Conservation (phyloP, 2,113 vertebrate species). For the Campylomormyrus tamandua region DNA sequence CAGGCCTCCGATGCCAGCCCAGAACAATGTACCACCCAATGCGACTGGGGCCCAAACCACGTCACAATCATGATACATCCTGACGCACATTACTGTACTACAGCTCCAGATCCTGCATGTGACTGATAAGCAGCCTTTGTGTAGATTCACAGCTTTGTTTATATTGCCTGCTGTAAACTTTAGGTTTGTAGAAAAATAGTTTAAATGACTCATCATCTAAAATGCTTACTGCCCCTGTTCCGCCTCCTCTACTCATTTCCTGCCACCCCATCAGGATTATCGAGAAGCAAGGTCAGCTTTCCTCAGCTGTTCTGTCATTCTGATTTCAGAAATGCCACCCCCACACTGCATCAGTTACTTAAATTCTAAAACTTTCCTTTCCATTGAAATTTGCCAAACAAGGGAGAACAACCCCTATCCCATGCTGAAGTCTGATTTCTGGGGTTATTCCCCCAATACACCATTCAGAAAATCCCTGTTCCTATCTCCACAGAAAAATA, state of each 20-base stretch:
- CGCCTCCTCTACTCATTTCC: slow-evolving; percentile 30
- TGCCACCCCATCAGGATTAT: slow-evolving; percentile 8
- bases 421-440: neutral
- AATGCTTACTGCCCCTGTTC: slow-evolving; percentile 43
- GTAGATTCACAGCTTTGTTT: neutral
- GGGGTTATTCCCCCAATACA: neutral
- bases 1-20: neutral
- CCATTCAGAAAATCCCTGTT: slow-evolving; percentile 1
- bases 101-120: neutral
- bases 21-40: neutral
- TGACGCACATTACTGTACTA: neutral
- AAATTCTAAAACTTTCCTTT: neutral
- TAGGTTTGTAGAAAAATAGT: neutral
- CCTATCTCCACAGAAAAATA: neutral
- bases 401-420: neutral
- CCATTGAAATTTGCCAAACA: neutral
- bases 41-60: neutral
- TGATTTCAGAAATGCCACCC: neutral
- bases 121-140: neutral
- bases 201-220: slow-evolving; percentile 48
- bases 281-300: slow-evolving; percentile 8
- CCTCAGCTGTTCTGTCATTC: slow-evolving; percentile 7
- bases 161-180: neutral
- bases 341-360: slow-evolving; percentile 8
- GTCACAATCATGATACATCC: neutral